A percentile compares a stretch with the other conserved stretches of the same genome.
Evolutionary conservation across 1,140 invertebrate genomes (phyloP).

Genomic region (Drosophila persimilis): DNA sequence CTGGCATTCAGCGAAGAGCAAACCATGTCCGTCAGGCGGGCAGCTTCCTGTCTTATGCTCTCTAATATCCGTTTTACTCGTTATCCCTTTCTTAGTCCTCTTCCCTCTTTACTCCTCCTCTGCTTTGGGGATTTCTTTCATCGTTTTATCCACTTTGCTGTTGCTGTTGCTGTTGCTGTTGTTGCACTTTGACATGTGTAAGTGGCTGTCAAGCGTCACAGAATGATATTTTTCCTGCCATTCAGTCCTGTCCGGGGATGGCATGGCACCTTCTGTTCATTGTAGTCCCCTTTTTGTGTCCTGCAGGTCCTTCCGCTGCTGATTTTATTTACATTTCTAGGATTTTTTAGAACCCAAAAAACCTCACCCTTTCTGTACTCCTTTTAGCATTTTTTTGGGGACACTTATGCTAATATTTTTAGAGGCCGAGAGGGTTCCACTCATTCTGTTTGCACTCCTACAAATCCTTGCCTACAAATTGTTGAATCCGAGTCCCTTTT

Average conservation of each 20-base stretch:
- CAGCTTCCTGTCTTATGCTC: conserved; percentile 77
- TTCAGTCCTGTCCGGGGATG: conserved; percentile 8
- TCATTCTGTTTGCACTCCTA: conserved; percentile 43
- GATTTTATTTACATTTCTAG: conserved; percentile 81
- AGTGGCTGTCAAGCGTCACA: conserved; percentile 76
- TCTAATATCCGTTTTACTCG: conserved; percentile 80
- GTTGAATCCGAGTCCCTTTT: conserved; percentile 48
- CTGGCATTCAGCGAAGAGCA: conserved; percentile 9
- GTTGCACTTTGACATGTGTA: conserved; percentile 77
- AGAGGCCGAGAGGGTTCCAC: conserved; percentile 37
- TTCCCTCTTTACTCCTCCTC: no score
- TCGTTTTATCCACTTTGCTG: conserved; percentile 28
- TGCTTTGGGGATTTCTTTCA: conserved; percentile 13
- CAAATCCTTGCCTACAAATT: conserved; percentile 30
- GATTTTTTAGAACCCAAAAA: conserved; percentile 44
- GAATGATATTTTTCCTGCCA: conserved; percentile 73
- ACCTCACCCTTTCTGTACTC: neutral
- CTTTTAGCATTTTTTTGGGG: conserved; percentile 8
- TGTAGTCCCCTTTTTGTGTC: conserved; percentile 44
- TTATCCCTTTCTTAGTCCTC: conserved; percentile 29
- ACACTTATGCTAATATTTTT: conserved; percentile 77
- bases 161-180: conserved; percentile 11
- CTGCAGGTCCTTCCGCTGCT: conserved; percentile 48
- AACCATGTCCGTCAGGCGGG: conserved; percentile 41
- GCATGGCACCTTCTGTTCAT: conserved; percentile 61